Evolutionary conservation across 2,888 invertebrate species (phyloP).

Genomic region (Smittia sp.): DNA sequence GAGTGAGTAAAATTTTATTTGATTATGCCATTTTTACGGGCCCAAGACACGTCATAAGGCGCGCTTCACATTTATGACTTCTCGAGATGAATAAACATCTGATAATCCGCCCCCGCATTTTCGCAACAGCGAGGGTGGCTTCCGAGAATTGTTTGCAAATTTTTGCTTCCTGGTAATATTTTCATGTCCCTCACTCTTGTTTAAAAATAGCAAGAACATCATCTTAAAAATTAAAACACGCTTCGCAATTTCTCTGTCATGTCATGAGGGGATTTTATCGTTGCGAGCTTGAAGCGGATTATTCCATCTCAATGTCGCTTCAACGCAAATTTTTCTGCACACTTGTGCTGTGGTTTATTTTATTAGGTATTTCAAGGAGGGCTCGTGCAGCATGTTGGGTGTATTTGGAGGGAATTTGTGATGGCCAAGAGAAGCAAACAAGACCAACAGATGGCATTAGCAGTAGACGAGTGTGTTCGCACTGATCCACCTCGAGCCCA

Average conservation of each 20-base stretch:
- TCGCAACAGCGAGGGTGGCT: constrained; percentile 29
- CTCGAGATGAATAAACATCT: constrained; percentile 34
- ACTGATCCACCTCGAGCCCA: too few relatives aligned
- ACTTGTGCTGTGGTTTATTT: constrained; percentile 16
- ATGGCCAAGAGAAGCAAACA: too few relatives aligned
- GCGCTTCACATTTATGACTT: constrained; percentile 38
- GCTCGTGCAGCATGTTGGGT: too few relatives aligned
- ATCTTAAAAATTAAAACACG: constrained; percentile 40
- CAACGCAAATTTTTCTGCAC: constrained; percentile 27
- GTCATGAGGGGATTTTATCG: constrained; percentile 34
- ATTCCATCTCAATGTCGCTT: constrained; percentile 39
- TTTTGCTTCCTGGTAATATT: constrained; percentile 32
- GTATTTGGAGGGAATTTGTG: too few relatives aligned
- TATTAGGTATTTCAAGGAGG: constrained; percentile 5
- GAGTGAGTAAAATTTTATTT: constrained; percentile 42
- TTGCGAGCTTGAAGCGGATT: constrained; percentile 32
- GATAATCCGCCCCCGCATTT: constrained; percentile 16
- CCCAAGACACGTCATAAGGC: constrained; percentile 28
- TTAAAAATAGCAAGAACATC: constrained; percentile 20
- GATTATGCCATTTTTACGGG: constrained; percentile 40
- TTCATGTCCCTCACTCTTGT: background rate
- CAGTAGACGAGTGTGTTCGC: too few relatives aligned
- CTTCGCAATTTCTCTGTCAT: constrained; percentile 36
- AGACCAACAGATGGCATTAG: too few relatives aligned
- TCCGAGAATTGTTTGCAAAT: constrained; percentile 35